Percentiles rank a stretch among this genome's conserved stretches.
These are phyloP conservation scores for Pangasius krempfi DNA, from an alignment of 2,797 vertebrate species.

Conservation along the genomic window DNA sequence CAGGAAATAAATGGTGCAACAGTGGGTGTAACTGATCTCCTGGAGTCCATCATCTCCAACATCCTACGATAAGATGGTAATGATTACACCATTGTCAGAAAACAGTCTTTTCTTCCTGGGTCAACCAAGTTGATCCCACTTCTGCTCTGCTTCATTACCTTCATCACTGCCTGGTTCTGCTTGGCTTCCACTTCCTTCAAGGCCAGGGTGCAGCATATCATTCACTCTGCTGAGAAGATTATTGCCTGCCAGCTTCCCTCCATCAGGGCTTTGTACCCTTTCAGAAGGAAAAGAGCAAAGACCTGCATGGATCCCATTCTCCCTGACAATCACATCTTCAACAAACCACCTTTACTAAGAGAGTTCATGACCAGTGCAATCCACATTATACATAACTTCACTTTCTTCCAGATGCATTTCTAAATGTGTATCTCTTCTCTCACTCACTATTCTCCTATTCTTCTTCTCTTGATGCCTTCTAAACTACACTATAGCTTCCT, in stretches of 20 bases:
- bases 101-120: neutral
- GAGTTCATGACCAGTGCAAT: neutral
- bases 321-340: neutral
- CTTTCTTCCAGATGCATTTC: neutral
- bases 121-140: neutral
- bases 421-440: neutral
- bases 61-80: neutral
- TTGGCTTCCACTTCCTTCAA: neutral
- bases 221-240: constrained; percentile 16
- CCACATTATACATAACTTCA: neutral
- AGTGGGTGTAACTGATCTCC: neutral
- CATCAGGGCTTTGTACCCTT: neutral
- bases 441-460: neutral
- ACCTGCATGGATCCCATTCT: neutral
- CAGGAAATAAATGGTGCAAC: neutral
- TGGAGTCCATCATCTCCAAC: neutral
- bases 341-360: neutral
- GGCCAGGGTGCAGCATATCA: neutral
- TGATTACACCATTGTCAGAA: neutral
- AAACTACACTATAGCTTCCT: neutral
- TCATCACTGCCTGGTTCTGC: neutral
- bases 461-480: neutral
- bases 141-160: neutral
- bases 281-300: neutral
- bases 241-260: neutral